Evolutionary conservation across 2,113 vertebrate genomes (phyloP), one percentile per base, ranked within the genome.

Genomic region (Hippocampus barbouri): DNA sequence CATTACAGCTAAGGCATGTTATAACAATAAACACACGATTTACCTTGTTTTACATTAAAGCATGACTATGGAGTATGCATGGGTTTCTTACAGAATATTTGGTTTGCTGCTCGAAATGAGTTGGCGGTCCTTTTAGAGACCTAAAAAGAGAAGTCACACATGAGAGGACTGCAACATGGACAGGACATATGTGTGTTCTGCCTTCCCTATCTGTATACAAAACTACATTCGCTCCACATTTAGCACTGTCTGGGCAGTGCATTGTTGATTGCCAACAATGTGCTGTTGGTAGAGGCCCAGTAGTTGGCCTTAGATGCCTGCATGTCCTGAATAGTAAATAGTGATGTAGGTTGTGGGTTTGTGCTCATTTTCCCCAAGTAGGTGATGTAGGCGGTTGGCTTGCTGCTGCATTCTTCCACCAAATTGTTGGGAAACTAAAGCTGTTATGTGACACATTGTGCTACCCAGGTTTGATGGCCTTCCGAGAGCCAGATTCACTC

Each of bases 231-330:
- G 87, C 8, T 85, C 88, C 89, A 86, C 87, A 85, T 91, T 89
- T 91, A 92, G 93, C 94, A 89, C 92, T 93, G 91, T 93, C 81
- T 89, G 94, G 93, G 94, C 94, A 34, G 95, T 94, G 94, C 94
- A 94, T 95, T 96, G 94, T 95, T 96, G 95, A 94, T 91, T 90
- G 90, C 92, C 95, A 96, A 94, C 94, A 96, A 96, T 95, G 94
- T 95, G 91, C 95, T 96, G 94, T 94, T 94, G 92, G 90, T 94
- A 93, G 94, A 89, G 80, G 84, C 88, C 89, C 83, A 60, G 76
- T 93, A 91, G 90, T 85, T 45, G 80, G 86, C 72, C 85, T 73
- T 90, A 89, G 88, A 86, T 51, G 73, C 86, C 77, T 92, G 92
- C 91, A 92, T 93, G 92, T 79, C 68, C 68, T 82, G 61, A 2